Evolutionary conservation across 2,888 invertebrate species (phyloP), one percentile per base, ranked within the genome.

Genomic region (Trichogramma evanescens): DNA sequence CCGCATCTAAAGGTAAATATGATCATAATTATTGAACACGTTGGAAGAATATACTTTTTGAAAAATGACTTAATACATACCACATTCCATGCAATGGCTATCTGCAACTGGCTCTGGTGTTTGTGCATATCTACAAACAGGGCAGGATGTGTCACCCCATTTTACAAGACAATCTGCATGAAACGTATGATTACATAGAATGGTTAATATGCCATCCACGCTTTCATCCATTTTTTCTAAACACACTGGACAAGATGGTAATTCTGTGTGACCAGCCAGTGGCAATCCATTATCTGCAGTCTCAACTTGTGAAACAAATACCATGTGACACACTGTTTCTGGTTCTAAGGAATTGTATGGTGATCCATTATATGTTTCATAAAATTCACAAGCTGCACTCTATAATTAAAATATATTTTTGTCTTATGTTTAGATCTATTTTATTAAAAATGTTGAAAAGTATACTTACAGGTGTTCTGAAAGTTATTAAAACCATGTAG

Each of bases 141-240:
- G 98, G 77, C 99, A 99, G 60, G 95, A 94, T 69, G 92, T 92
- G 78, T 97, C 96, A 13, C 93, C 89, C 97, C 99, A 99, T 77
- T 98, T 91, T 68, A 92, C 88, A 54, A 99, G 81, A 79, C 99
- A 99, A 72, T 88, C 89, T 7, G 95, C 89, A 80, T 99, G 99
- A 80, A 99, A 99, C 2, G 95, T 90, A 80, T 99, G 99, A 80
- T 98, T 98, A 77, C 99, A 99, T 63, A 98, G 84, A 74, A 99
- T 96, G 41, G 96, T 97, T 67, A 99, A 81, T 64, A 99, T 93
- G 8, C 97, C 96, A 75, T 97, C 95, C 8, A 97, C 95, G 69
- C 95, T 95, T 80, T 99, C 99, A 78, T 99, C 99, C 97, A 94
- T 93, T 62, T 96, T 86, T 80, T 99, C 98, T 57, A 96, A 79